These are phyloP conservation scores for Gastrophysa polygoni DNA, from an alignment of 2,888 invertebrate genomes.

Conservation along the genomic window DNA sequence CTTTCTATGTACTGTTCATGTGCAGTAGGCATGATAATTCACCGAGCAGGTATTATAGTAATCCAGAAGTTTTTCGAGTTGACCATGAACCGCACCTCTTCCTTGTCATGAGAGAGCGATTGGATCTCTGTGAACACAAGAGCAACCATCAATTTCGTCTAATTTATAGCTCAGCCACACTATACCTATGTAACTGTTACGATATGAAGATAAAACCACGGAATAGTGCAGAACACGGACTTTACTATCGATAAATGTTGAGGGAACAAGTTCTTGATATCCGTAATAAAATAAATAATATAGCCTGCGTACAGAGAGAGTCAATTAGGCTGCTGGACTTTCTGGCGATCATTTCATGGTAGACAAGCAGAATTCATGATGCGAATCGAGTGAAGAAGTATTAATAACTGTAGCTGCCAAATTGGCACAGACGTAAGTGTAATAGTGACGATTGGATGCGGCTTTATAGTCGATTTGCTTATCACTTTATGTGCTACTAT, in stretches of 20 bases:
- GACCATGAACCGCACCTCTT: not conserved
- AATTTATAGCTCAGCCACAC: slow-evolving; percentile 15
- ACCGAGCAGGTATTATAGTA: not conserved
- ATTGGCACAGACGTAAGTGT: too few species aligned
- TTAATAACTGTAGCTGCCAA: too few species aligned
- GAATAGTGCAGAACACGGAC: slow-evolving; percentile 9
- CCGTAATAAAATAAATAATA: slow-evolving; percentile 17
- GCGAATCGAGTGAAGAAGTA: too few species aligned
- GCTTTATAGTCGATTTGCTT: too few species aligned
- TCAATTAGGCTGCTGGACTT: not conserved
- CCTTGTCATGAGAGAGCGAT: slow-evolving; percentile 3
- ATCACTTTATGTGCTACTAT: too few species aligned
- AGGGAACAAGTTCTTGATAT: slow-evolving; percentile 21
- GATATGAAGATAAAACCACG: slow-evolving; percentile 18
- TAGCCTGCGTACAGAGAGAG: not conserved
- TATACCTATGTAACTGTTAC: slow-evolving; percentile 17
- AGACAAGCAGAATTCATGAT: too few species aligned
- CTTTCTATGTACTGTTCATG: too few species aligned
- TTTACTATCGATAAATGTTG: slow-evolving; percentile 24
- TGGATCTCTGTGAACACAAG: slow-evolving; percentile 11
- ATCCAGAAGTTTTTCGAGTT: not conserved
- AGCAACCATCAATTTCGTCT: slow-evolving; percentile 15
- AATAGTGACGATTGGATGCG: too few species aligned
- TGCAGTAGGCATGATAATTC: too few species aligned
- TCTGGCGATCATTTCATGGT: not conserved